Evolutionary conservation across 1,140 invertebrate species (phyloP).

Genomic region (Rhizoglyphus robini): DNA sequence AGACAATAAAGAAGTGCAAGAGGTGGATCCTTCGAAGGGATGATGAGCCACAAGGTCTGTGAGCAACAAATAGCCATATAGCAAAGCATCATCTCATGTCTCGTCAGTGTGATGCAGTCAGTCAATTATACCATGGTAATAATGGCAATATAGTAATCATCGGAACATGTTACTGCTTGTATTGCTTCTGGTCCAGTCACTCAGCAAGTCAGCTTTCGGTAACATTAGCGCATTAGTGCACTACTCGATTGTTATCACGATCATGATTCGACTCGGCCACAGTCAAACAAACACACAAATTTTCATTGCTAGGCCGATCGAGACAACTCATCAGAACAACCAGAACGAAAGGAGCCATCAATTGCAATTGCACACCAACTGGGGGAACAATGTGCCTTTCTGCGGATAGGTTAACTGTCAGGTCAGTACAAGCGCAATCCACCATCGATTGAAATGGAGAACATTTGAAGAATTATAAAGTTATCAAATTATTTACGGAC

Average conservation of each 20-base stretch:
- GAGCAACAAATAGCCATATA: background rate
- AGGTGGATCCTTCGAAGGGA: background rate
- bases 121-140: constrained; percentile 4
- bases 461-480: no score
- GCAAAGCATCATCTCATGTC: background rate
- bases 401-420: no score
- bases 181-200: background rate
- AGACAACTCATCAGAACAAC: no score
- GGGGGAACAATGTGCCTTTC: no score
- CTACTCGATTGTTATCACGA: background rate
- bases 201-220: background rate
- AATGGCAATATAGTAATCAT: background rate
- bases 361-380: no score
- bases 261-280: no score
- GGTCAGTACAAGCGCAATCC: no score
- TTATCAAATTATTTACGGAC: no score
- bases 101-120: background rate
- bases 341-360: no score
- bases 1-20: background rate
- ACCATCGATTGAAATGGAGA: no score
- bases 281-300: no score
- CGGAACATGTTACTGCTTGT: background rate
- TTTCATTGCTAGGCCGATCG: no score
- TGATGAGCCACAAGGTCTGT: background rate
- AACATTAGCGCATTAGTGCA: background rate